Evolutionary conservation across 2,888 invertebrate species (phyloP), one percentile per base, ranked within the genome.

Genomic region (Heliconius ethilla): DNA sequence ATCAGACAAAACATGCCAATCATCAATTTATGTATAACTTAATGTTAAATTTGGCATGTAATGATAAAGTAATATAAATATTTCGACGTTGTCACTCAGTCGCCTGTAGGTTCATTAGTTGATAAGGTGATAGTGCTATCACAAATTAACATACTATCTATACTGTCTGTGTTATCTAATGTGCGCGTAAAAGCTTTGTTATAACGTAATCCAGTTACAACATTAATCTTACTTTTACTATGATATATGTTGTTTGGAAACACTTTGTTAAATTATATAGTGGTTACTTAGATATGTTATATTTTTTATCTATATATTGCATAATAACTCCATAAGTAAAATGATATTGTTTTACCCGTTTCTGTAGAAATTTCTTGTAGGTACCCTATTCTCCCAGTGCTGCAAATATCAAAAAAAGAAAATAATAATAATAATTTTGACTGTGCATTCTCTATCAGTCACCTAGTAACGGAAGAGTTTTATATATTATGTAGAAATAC

Each of bases 91-190:
- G 69, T 69, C 69, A 69, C 69, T 69, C 45, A 45, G 25, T 9
- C 25, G 59, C 25, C 62, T 3, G 27, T 40, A 45, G 11, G 65
- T 74, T 74, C 74, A 74, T 74, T 74, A 74, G 63, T 65, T 74
- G 74, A 74, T 74, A 74, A 74, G 37, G 40, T 22, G 63, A 74
- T 63, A 74, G 40, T 40, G 45, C 29, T 74, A 74, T 74, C 74
- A 45, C 40, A 63, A 63, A 63, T 74, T 65, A 74, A 63, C 63
- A 27, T 27, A 74, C 63, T 40, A 74, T 65, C 11, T 25, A 69
- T 15, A 40, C 40, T 27, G 74, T 25, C 62, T 7, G 9, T 74
- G 37, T 74, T 63, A 74, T 74, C 72, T 72, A 72, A 74, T 40
- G 73, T 74, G 18, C 63, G 59, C 69, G 59, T 72, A 59, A 72